A percentile compares a stretch with the other conserved stretches of the same genome.
Conservation (phyloP, 1,140 invertebrate species). For the Lordiphosa clarofinis region DNA sequence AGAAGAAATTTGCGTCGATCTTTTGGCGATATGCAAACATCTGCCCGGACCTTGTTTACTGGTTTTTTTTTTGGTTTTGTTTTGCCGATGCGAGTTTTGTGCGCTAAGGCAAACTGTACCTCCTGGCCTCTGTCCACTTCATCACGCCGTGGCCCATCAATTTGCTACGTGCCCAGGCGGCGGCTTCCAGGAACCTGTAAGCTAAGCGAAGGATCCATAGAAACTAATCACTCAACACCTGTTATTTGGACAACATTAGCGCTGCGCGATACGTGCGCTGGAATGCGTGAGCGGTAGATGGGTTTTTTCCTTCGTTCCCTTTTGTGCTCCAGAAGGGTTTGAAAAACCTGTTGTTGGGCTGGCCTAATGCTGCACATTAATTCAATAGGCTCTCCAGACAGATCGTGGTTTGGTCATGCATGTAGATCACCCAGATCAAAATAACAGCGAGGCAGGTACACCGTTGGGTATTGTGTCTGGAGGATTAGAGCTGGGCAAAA, state of each 20-base stretch:
- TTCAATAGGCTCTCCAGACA: conserved; percentile 48
- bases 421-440: conserved; percentile 55
- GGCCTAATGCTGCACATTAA: conserved; percentile 62
- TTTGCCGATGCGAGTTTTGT: not conserved
- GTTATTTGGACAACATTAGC: conserved; percentile 67
- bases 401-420: conserved; percentile 35
- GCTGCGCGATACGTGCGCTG: conserved; percentile 2
- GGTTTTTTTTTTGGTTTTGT: conserved; percentile 1
- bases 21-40: conserved; percentile 64
- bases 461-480: conserved; percentile 40
- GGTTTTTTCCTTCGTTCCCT: conserved; percentile 18
- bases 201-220: conserved; percentile 31
- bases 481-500: conserved; percentile 64
- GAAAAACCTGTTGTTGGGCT: conserved; percentile 60
- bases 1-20: conserved; percentile 53
- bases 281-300: conserved; percentile 30
- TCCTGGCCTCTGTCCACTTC: not conserved
- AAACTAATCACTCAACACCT: conserved; percentile 67
- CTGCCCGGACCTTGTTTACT: conserved; percentile 47
- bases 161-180: conserved; percentile 55
- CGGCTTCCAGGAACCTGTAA: conserved; percentile 23
- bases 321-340: conserved; percentile 12
- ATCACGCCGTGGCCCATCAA: conserved; percentile 27
- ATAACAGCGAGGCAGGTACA: conserved; percentile 26
- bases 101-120: conserved; percentile 1